Percentiles rank a stretch among this genome's conserved stretches.
phyloP scores from a whole-genome alignment of 1,140 invertebrate genomes.

The Metaphire vulgaris region DNA sequence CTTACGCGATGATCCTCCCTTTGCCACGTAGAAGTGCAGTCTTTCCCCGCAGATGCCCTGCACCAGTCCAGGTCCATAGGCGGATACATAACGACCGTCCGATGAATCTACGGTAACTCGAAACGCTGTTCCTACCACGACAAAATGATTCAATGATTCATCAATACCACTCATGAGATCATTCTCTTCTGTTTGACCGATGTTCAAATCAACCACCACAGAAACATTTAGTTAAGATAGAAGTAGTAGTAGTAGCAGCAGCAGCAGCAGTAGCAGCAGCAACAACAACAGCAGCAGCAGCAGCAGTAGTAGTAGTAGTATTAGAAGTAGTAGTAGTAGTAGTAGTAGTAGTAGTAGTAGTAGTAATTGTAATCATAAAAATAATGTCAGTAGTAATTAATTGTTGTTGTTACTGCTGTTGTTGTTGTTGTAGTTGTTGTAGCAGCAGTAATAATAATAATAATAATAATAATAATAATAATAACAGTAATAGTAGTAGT shows the following conservation, averaged over 20 bases:
- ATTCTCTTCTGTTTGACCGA: background rate
- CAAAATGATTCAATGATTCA: conserved; percentile 58
- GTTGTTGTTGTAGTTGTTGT: no score
- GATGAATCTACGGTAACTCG: conserved; percentile 91
- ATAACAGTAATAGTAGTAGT: no score
- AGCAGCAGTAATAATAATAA: no score
- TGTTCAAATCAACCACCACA: background rate
- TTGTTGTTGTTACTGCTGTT: no score
- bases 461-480: no score
- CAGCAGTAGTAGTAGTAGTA: background rate
- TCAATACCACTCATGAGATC: background rate
- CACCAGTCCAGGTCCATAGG: conserved; percentile 68
- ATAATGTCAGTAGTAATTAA: no score
- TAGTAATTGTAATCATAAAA: no score
- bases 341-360: no score
- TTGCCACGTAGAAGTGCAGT: conserved; percentile 86
- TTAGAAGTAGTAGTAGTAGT: no score
- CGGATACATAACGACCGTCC: conserved; percentile 81
- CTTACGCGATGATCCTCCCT: conserved; percentile 73
- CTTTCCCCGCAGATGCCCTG: conserved; percentile 78
- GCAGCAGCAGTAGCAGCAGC: conserved; percentile 32
- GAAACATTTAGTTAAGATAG: background rate
- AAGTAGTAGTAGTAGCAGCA: background rate
- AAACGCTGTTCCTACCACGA: conserved; percentile 73
- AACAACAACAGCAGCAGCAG: background rate